Conservation (phyloP, 2,113 vertebrate species). For the Epinephelus cyanopodus region DNA sequence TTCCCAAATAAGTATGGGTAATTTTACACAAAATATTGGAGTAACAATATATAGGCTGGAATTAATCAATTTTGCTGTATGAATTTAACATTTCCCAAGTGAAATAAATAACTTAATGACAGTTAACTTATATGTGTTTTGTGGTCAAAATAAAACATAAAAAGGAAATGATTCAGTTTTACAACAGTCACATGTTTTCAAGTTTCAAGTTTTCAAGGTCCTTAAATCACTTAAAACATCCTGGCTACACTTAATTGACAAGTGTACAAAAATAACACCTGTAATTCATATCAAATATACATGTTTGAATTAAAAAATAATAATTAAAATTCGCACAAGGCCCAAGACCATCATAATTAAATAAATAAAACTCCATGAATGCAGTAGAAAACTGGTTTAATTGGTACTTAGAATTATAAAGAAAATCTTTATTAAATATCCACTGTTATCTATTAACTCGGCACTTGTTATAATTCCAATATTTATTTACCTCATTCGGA, state of each 20-base stretch:
- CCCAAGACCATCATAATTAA: neutral
- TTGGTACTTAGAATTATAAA: neutral
- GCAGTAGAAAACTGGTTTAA: neutral
- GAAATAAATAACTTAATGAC: neutral
- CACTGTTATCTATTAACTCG: neutral
- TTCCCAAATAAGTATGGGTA: no score
- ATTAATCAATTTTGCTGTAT: neutral
- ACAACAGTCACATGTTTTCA: neutral
- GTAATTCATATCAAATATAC: no score
- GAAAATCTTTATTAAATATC: neutral
- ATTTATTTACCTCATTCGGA: slow-evolving; percentile 32
- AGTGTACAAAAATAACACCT: neutral
- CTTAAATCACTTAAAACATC: neutral
- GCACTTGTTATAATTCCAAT: no score
- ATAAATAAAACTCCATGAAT: neutral
- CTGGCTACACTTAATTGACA: neutral
- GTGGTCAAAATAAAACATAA: neutral
- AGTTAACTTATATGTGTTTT: neutral
- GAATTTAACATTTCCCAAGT: neutral
- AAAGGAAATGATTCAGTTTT: neutral
- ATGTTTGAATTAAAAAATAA: neutral
- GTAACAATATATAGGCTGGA: neutral
- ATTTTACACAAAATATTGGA: neutral
- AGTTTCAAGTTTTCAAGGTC: neutral
- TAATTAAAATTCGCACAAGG: neutral